Evolutionary conservation across 2,113 vertebrate genomes (phyloP).

Genomic region (Sigmodon hispidus): DNA sequence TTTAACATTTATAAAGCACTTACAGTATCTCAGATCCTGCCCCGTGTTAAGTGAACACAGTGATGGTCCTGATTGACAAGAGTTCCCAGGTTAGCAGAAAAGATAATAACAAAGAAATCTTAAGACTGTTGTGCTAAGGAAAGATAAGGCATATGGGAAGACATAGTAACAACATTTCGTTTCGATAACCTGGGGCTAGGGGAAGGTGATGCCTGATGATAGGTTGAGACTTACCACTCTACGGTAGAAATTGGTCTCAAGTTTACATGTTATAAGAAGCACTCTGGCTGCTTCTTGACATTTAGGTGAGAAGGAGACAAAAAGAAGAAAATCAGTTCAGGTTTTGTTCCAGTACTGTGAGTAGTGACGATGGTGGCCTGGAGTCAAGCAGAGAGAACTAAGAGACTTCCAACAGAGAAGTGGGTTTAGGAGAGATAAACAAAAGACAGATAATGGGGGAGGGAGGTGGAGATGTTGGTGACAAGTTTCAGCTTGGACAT

Average conservation of each 20-base stretch:
- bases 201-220: not conserved
- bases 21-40: not conserved
- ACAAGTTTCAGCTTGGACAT: slow-evolving; percentile 33
- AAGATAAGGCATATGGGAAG: slow-evolving; percentile 69
- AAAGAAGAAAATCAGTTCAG: slow-evolving; percentile 21
- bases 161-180: slow-evolving; percentile 32
- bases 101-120: slow-evolving; percentile 63
- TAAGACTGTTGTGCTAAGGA: slow-evolving; percentile 52
- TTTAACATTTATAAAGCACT: slow-evolving; percentile 60
- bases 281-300: not conserved
- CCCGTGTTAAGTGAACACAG: not conserved
- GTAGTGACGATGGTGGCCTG: not conserved
- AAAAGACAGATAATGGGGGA: not conserved
- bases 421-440: not conserved
- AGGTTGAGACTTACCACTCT: not conserved
- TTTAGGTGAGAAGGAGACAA: slow-evolving; percentile 5
- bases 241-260: not conserved
- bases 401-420: slow-evolving; percentile 13
- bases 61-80: slow-evolving; percentile 35
- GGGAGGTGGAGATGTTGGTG: not conserved
- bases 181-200: not conserved
- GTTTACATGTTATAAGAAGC: slow-evolving; percentile 61
- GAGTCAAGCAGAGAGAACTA: slow-evolving; percentile 30
- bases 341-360: slow-evolving; percentile 46
- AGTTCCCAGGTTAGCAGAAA: slow-evolving; percentile 51